These are phyloP conservation scores for Glandiceps talaboti DNA, from an alignment of 53 echinoderm and acorn worm genomes.

Conservation along the genomic window DNA sequence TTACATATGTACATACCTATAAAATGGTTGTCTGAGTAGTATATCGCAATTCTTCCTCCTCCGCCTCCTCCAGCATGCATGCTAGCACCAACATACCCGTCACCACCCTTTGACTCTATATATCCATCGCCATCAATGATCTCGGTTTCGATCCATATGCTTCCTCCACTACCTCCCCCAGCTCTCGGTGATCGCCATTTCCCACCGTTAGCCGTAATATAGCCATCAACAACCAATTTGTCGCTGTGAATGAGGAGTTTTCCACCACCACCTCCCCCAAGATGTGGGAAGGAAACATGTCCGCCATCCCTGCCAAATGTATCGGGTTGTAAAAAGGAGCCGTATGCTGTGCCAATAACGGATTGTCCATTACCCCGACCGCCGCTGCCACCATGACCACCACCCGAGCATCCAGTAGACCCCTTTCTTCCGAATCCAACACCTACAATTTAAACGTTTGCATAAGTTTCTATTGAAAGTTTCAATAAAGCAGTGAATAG, in stretches of 20 bases:
- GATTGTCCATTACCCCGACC: slow-evolving; percentile 52
- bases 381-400: slow-evolving; percentile 70
- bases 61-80: slow-evolving; percentile 57
- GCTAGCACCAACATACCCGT: slow-evolving; percentile 24
- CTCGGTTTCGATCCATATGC: slow-evolving; percentile 68
- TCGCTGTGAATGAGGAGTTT: slow-evolving; percentile 38
- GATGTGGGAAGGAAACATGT: slow-evolving; percentile 51
- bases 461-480: too few species aligned
- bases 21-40: slow-evolving; percentile 70
- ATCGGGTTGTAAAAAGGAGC: slow-evolving; percentile 60
- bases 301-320: slow-evolving; percentile 66
- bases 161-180: slow-evolving; percentile 83
- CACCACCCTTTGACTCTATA: slow-evolving; percentile 57
- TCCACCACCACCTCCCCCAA: slow-evolving; percentile 64
- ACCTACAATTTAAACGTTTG: too few species aligned
- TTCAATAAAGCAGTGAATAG: too few species aligned
- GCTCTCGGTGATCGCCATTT: slow-evolving; percentile 43
- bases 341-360: slow-evolving; percentile 47
- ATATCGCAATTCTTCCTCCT: slow-evolving; percentile 70
- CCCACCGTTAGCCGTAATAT: slow-evolving; percentile 51
- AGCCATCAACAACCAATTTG: slow-evolving; percentile 52
- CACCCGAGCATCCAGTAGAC: slow-evolving; percentile 49
- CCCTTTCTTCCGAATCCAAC: slow-evolving; percentile 38
- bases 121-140: slow-evolving; percentile 61
- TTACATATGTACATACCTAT: slow-evolving; percentile 34